Evolutionary conservation across 2,113 vertebrate species (phyloP).

Genomic region (Corydoras sp.): DNA sequence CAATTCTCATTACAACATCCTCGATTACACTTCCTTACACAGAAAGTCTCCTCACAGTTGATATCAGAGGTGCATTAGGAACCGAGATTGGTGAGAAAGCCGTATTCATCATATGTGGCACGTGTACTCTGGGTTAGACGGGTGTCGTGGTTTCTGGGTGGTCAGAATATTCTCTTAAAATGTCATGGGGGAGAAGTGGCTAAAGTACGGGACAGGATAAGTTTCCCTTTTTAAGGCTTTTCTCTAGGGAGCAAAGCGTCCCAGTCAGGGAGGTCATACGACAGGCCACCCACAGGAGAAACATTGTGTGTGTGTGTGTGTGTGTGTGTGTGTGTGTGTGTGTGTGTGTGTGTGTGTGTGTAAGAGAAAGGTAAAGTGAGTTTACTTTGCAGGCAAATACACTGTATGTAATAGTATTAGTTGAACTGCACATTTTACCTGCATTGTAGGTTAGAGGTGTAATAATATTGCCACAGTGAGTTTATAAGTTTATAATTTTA

Average conservation of each 20-base stretch:
- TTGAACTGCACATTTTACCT: too few relatives aligned
- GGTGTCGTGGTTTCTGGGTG: slow-evolving; percentile 35
- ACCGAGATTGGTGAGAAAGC: slow-evolving; percentile 32
- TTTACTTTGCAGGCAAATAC: too few relatives aligned
- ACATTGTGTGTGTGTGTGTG: neutral
- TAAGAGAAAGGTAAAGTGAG: too few relatives aligned
- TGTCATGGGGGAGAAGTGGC: slow-evolving; percentile 10
- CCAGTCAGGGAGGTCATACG: slow-evolving; percentile 40
- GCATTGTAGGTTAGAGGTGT: too few relatives aligned
- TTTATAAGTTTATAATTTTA: too few relatives aligned
- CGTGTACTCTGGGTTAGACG: slow-evolving; percentile 23
- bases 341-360: neutral
- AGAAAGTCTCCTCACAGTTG: slow-evolving; percentile 33
- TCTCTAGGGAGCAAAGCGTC: slow-evolving; percentile 43
- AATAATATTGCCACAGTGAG: too few relatives aligned
- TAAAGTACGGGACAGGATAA: slow-evolving; percentile 10
- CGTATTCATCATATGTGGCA: slow-evolving; percentile 33
- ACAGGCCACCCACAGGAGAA: slow-evolving; percentile 36
- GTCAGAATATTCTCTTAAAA: slow-evolving; percentile 13
- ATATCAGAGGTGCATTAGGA: slow-evolving; percentile 27
- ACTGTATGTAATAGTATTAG: too few relatives aligned
- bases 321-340: slow-evolving; percentile 9
- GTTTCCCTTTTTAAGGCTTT: slow-evolving; percentile 43
- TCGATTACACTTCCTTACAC: slow-evolving; percentile 39
- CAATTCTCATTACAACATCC: slow-evolving; percentile 1